Evolutionary conservation across 2,888 invertebrate genomes (phyloP).

Genomic region (Gasteruption jaculator): DNA sequence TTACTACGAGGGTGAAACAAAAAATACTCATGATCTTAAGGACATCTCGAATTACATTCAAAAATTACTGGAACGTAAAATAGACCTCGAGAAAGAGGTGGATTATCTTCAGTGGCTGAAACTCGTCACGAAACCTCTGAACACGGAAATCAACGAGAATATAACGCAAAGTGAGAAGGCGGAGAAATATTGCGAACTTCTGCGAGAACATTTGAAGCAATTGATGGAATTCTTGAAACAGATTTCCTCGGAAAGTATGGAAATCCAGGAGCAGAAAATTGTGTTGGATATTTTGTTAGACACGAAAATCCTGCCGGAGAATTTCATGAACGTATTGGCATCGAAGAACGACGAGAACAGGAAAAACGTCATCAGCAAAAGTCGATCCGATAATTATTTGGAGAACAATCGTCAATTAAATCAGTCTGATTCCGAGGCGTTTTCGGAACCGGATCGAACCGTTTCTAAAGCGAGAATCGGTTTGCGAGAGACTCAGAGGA

Average conservation of each 20-base stretch:
- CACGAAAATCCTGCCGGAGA: constrained; percentile 42
- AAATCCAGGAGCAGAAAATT: constrained; percentile 36
- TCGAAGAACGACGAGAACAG: constrained; percentile 13
- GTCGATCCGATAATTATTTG: constrained; percentile 31
- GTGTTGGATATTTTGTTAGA: constrained; percentile 40
- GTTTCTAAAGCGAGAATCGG: constrained; percentile 80
- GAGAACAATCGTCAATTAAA: constrained; percentile 30
- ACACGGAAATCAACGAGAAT: constrained; percentile 31
- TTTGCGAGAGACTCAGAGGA: constrained; percentile 52
- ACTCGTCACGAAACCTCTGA: constrained; percentile 38
- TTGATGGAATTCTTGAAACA: constrained; percentile 45
- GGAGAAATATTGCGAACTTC: constrained; percentile 38
- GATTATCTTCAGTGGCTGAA: constrained; percentile 47
- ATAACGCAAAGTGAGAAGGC: constrained; percentile 31
- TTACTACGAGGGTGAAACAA: constrained; percentile 35
- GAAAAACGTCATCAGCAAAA: constrained; percentile 28
- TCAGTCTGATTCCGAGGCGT: constrained; percentile 74
- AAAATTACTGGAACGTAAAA: constrained; percentile 40
- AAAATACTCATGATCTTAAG: constrained; percentile 37
- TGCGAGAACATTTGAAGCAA: constrained; percentile 41
- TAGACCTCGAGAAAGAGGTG: constrained; percentile 45
- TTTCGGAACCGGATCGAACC: constrained; percentile 81
- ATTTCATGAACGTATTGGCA: constrained; percentile 37
- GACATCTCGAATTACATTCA: constrained; percentile 39
- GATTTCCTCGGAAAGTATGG: constrained; percentile 29